Conservation (phyloP, 2,888 invertebrate genomes). For the Pyrrhia umbra region DNA sequence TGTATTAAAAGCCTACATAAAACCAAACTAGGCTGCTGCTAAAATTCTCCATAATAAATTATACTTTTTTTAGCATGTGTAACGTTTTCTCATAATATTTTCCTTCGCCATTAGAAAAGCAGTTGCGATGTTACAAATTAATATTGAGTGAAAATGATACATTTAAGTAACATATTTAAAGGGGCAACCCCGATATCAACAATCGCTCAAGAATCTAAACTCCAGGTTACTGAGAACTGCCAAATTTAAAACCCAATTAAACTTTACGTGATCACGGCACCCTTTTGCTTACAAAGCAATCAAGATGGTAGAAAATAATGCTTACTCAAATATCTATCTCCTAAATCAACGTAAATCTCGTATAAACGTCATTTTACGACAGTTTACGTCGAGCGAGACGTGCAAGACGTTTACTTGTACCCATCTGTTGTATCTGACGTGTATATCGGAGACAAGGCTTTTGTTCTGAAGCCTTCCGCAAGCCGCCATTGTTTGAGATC, state of each 20-base stretch:
- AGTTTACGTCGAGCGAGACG: conserved; percentile 27
- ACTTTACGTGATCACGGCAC: background rate
- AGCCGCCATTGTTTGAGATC: conserved; percentile 52
- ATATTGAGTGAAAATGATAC: no score
- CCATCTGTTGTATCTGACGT: conserved; percentile 26
- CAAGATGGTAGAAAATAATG: background rate
- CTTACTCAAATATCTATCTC: background rate
- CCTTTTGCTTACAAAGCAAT: background rate
- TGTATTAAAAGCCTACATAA: background rate
- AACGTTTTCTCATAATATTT: no score
- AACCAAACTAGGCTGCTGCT: background rate
- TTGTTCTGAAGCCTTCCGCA: conserved; percentile 52
- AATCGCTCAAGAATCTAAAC: no score
- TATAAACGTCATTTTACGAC: conserved; percentile 39
- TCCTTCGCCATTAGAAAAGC: no score
- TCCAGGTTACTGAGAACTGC: background rate
- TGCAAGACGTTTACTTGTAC: conserved; percentile 32
- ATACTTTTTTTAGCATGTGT: background rate
- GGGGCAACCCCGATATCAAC: no score
- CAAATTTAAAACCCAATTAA: background rate
- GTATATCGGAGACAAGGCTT: conserved; percentile 42
- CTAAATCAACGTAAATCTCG: conserved; percentile 16
- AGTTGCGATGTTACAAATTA: no score
- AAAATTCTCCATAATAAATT: background rate
- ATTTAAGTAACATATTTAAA: no score